Conservation (phyloP, 1,140 invertebrate species). For the Homalodisca vitripennis region DNA sequence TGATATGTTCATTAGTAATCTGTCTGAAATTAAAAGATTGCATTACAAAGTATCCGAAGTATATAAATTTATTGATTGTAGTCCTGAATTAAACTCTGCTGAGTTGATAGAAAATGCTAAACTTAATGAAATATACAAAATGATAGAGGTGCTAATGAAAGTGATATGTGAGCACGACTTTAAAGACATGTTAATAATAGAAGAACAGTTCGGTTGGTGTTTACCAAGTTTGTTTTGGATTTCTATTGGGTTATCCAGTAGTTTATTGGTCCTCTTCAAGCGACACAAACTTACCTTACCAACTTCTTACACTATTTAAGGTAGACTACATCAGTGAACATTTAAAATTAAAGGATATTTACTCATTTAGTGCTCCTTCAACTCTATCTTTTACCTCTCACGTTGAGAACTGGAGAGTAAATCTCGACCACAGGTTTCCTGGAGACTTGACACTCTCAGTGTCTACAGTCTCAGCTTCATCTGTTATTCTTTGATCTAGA, state of each 20-base stretch:
- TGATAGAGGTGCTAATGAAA: background rate
- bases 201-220: constrained; percentile 28
- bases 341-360: background rate
- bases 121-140: constrained; percentile 12
- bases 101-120: constrained; percentile 4
- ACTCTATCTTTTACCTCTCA: background rate
- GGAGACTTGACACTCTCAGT: background rate
- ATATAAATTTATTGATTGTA: constrained; percentile 31
- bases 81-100: constrained; percentile 18
- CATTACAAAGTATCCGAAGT: constrained; percentile 13
- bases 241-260: constrained; percentile 38
- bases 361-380: background rate
- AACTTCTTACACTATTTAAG: background rate
- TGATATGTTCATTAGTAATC: constrained; percentile 33
- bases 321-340: background rate
- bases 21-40: background rate
- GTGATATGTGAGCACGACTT: background rate
- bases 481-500: background rate
- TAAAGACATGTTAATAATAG: background rate
- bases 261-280: constrained; percentile 36
- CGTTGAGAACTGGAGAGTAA: constrained; percentile 22
- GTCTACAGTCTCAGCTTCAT: background rate
- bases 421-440: constrained; percentile 17
- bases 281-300: constrained; percentile 11
- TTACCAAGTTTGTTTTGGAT: constrained; percentile 34